phyloP scores from a whole-genome alignment of 2,797 vertebrate species.

The Naso thynnoides region DNA sequence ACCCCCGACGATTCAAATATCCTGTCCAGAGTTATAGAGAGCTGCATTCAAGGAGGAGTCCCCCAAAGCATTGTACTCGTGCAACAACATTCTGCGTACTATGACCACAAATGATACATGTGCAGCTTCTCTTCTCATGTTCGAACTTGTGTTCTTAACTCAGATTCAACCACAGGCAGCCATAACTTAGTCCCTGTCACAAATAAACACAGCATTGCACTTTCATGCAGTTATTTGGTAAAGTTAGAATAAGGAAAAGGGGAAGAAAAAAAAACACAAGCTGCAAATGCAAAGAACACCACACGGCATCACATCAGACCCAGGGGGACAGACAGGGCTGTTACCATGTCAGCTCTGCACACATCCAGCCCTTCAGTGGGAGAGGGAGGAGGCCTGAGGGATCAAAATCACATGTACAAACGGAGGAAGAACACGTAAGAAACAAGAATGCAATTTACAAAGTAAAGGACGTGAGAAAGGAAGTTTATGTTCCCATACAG shows the following conservation, averaged over 20 bases:
- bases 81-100: too few species aligned
- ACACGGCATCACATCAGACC: constrained; percentile 33
- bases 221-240: constrained; percentile 25
- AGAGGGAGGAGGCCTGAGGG: constrained; percentile 26
- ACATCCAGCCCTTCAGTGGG: constrained; percentile 28
- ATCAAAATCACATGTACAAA: constrained; percentile 30
- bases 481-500: too few species aligned
- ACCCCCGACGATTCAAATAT: not conserved
- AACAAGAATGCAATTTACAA: too few species aligned
- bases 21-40: not conserved
- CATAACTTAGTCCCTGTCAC: not conserved
- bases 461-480: not conserved
- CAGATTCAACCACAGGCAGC: not conserved
- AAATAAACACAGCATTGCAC: constrained; percentile 15
- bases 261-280: not conserved
- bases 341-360: constrained; percentile 55
- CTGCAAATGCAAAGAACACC: constrained; percentile 33
- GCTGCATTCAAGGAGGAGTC: not conserved
- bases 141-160: not conserved
- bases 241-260: not conserved
- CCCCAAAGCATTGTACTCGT: not conserved
- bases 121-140: not conserved
- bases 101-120: not conserved
- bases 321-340: constrained; percentile 8
- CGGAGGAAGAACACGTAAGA: not conserved